Evolutionary conservation across 2,888 invertebrate genomes (phyloP), one percentile per base, ranked within the genome.

Genomic region (Harmothoe impar): DNA sequence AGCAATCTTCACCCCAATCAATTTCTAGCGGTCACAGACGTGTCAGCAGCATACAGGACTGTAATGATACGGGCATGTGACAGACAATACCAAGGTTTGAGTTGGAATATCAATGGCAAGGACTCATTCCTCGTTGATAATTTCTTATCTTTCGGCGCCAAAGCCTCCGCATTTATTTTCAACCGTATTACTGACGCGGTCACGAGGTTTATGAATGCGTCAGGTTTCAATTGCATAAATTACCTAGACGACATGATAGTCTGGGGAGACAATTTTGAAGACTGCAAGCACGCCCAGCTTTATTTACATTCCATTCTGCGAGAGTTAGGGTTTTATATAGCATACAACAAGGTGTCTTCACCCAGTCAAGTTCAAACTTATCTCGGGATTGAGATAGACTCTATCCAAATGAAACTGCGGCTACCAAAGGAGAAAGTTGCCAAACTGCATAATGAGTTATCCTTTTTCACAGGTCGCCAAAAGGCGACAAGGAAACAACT

Each of bases 331-430:
- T 68, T 68, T n/a, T n/a, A 17, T n/a, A 12, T 68, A 23, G 68
- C 68, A 15, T 68, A 68, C 68, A 68, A 68, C 17, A 68, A 68
- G n/a, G 68, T 68, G 54, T 52, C n/a, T n/a, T n/a, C n/a, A n/a
- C n/a, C n/a, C n/a, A n/a, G n/a, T n/a, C n/a, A n/a, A n/a, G n/a
- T n/a, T n/a, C n/a, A n/a, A n/a, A n/a, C n/a, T n/a, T n/a, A n/a
- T n/a, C n/a, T n/a, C n/a, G n/a, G n/a, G n/a, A n/a, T n/a, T n/a
- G n/a, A n/a, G n/a, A n/a, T n/a, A n/a, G n/a, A n/a, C n/a, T n/a
- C n/a, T n/a, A n/a, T n/a, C n/a, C n/a, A n/a, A n/a, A n/a, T n/a
- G n/a, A n/a, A n/a, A n/a, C n/a, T n/a, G n/a, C n/a, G n/a, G n/a
- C n/a, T n/a, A n/a, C n/a, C n/a, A n/a, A n/a, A n/a, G n/a, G n/a